A percentile compares a stretch with the other conserved stretches of the same genome.
These are phyloP conservation scores for Coregonus ussuriensis DNA, from an alignment of 2,797 vertebrate species.

Conservation along the genomic window DNA sequence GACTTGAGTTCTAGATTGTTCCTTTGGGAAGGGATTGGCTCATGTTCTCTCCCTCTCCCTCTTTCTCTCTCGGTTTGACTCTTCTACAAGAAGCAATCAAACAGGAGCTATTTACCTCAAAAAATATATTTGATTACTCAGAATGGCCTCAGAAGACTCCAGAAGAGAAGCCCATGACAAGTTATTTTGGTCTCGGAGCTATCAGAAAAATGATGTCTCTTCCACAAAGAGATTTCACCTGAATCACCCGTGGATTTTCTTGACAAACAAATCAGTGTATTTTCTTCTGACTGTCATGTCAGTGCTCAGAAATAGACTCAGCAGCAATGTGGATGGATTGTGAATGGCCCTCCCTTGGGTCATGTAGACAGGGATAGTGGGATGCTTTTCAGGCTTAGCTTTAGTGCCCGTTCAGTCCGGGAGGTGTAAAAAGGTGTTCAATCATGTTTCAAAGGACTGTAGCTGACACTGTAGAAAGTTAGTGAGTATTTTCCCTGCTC, in stretches of 20 bases:
- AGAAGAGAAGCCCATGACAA: neutral
- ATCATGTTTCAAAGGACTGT: slow-evolving; percentile 55
- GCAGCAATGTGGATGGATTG: neutral
- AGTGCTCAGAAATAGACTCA: neutral
- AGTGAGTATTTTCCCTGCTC: slow-evolving; percentile 12
- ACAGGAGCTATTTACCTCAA: too few species aligned
- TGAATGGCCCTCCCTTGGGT: slow-evolving; percentile 2
- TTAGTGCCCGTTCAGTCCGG: slow-evolving; percentile 25
- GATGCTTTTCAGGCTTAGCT: slow-evolving; percentile 27
- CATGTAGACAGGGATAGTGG: slow-evolving; percentile 10
- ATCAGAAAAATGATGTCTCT: neutral
- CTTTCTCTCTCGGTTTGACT: neutral
- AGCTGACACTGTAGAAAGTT: slow-evolving; percentile 37
- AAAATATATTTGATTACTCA: neutral
- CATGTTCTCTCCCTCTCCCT: neutral
- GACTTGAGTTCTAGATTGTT: neutral
- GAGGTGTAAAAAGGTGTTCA: slow-evolving; percentile 40
- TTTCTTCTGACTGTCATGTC: neutral
- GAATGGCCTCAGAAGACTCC: neutral
- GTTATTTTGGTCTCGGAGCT: neutral
- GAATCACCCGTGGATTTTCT: neutral
- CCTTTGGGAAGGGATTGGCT: neutral
- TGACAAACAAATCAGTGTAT: neutral
- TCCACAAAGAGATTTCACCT: slow-evolving; percentile 2
- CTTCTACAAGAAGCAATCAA: too few species aligned